phyloP scores from a whole-genome alignment of 2,113 vertebrate species.

The Rhynchopsitta pachyrhyncha region DNA sequence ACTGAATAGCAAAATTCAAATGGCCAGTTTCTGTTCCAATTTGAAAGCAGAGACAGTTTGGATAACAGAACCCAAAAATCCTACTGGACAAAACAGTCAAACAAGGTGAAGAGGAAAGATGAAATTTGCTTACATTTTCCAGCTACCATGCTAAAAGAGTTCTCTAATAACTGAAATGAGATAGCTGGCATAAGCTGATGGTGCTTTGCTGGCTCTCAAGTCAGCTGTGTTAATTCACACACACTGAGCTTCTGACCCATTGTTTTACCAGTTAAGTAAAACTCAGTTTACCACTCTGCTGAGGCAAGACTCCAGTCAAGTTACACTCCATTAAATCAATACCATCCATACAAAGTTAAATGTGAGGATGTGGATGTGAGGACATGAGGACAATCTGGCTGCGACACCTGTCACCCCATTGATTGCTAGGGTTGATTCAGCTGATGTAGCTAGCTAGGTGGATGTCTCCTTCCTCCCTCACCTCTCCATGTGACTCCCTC shows the following conservation, averaged over 20 bases:
- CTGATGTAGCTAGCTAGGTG: conserved; percentile 99
- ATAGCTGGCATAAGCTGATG: not conserved
- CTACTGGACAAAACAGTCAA: not conserved
- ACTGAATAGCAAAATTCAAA: not conserved
- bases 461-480: conserved; percentile 99
- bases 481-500: conserved; percentile 95
- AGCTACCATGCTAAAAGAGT: not conserved
- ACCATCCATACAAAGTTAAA: not conserved
- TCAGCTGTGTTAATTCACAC: not conserved
- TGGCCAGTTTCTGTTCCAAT: not conserved
- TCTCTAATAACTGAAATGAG: not conserved
- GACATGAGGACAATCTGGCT: too few species aligned
- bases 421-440: conserved; percentile 99
- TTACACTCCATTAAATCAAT: not conserved
- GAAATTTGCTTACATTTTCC: not conserved
- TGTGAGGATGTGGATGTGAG: too few species aligned
- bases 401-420: conserved; percentile 78
- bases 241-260: not conserved
- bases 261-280: not conserved
- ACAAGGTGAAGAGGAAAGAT: not conserved
- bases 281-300: not conserved
- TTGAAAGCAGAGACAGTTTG: not conserved
- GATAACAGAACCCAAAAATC: not conserved
- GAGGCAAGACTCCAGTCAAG: not conserved
- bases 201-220: not conserved